phyloP scores from a whole-genome alignment of 2,888 invertebrate species.

The Agriotes lineatus region DNA sequence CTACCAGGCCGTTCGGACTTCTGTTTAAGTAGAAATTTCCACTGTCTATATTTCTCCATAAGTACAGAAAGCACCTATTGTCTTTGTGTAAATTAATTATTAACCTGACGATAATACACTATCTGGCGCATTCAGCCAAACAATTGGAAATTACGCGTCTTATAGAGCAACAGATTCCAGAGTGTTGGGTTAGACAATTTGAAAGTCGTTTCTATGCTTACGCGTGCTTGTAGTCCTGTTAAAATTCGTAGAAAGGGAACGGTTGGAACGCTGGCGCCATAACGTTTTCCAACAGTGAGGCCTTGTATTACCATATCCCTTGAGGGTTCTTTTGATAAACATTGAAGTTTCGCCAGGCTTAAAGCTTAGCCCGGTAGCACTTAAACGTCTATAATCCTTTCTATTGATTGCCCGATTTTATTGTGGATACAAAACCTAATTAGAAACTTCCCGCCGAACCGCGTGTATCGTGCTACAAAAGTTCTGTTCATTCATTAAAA shows the following conservation, averaged over 20 bases:
- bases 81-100: constrained; percentile 25
- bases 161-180: constrained; percentile 35
- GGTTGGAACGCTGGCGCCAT: constrained; percentile 41
- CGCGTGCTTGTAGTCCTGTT: constrained; percentile 43
- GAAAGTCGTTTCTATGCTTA: constrained; percentile 38
- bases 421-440: neutral
- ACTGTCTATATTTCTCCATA: neutral
- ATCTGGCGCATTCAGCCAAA: constrained; percentile 20
- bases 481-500: neutral
- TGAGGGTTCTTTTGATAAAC: constrained; percentile 47
- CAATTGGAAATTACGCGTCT: constrained; percentile 22
- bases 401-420: neutral
- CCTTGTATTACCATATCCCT: constrained; percentile 44
- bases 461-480: neutral
- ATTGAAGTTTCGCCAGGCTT: constrained; percentile 35
- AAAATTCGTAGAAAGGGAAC: constrained; percentile 41
- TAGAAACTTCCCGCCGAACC: neutral
- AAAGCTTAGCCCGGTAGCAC: constrained; percentile 14
- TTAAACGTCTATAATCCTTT: constrained; percentile 14
- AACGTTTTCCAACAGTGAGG: constrained; percentile 45
- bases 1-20: no score
- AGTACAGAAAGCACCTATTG: neutral
- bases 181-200: constrained; percentile 36
- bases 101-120: constrained; percentile 23
- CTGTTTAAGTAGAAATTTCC: neutral